phyloP scores from a whole-genome alignment of 2,797 vertebrate genomes.

The Thunnus albacares region DNA sequence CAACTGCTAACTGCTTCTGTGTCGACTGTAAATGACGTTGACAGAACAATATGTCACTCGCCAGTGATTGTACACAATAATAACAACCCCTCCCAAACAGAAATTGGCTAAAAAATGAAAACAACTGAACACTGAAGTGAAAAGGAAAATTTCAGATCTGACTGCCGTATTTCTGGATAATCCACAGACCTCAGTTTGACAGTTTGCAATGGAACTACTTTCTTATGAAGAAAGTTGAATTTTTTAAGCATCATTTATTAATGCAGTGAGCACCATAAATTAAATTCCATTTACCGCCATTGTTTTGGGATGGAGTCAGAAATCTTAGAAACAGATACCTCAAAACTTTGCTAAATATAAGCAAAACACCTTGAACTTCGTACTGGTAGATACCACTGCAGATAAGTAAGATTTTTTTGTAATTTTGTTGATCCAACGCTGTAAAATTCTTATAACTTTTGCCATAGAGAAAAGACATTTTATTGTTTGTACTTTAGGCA shows the following conservation, averaged over 20 bases:
- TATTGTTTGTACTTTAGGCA: background rate
- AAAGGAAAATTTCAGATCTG: background rate
- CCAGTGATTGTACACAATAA: too few species aligned
- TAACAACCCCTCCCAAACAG: too few species aligned
- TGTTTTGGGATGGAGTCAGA: background rate
- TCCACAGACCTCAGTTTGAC: too few species aligned
- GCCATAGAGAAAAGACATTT: background rate
- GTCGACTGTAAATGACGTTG: too few species aligned
- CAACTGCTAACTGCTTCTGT: too few species aligned
- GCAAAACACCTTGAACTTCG: background rate
- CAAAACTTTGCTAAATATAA: background rate
- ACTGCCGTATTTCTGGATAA: too few species aligned
- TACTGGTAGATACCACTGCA: background rate
- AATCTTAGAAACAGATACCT: too few species aligned
- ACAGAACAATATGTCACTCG: too few species aligned
- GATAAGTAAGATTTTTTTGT: background rate
- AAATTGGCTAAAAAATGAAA: too few species aligned
- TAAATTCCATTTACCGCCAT: background rate
- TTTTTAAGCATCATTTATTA: too few species aligned
- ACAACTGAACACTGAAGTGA: background rate
- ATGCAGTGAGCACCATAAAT: background rate
- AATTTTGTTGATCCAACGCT: background rate
- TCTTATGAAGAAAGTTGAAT: too few species aligned
- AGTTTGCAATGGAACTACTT: too few species aligned
- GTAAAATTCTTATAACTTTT: background rate